Base-by-base conservation (phyloP, 1,140 invertebrate genomes). In the Mylabris phalerata region DNA sequence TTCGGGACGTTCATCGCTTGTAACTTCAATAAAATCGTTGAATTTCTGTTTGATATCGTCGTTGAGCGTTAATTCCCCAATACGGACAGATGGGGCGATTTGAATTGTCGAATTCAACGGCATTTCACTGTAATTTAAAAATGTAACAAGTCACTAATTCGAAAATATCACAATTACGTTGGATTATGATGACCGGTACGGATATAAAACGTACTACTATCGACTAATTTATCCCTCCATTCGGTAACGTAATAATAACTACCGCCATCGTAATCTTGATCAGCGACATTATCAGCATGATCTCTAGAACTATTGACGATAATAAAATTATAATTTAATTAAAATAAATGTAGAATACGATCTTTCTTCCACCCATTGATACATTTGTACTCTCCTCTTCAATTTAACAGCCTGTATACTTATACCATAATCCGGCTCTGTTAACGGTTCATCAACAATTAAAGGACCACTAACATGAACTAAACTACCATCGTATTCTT, bases 361-460 rank as follows among this genome's bases (percentile, higher is more conserved):
- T 71, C 82, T 76, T 66, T 92, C 88, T 69, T 95, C 91, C 45
- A 92, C 80, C 92, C 92, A 95, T 70, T 95, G 92, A 71, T 88
- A 95, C 88, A 94, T 93, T 73, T 95, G 91, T 0, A 75, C 73
- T 6, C 71, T 55, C 42, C 72, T 57, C 60, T 73, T 71, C 25
- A 72, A 58, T 60, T 74, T 74, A 5, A 64, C 63, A 64, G 77
- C 72, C 57, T 78, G 79, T 11, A 79, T 76, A 25, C 78, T 78
- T 50, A 75, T 75, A 4, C 73, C 78, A 44, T 78, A 77, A 9
- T 71, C 78, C 9, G 71, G 83, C 72, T 93, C 91, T 6, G 85
- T 86, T 55, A 95, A 78, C 2, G 87, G 87, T 70, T 92, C 89
- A n/a, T 83, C 79, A 46, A 92, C 81, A 19, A 80, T 72, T 11